Conservation (phyloP, 2,888 invertebrate species). For the Acanthosepion esculentum region DNA sequence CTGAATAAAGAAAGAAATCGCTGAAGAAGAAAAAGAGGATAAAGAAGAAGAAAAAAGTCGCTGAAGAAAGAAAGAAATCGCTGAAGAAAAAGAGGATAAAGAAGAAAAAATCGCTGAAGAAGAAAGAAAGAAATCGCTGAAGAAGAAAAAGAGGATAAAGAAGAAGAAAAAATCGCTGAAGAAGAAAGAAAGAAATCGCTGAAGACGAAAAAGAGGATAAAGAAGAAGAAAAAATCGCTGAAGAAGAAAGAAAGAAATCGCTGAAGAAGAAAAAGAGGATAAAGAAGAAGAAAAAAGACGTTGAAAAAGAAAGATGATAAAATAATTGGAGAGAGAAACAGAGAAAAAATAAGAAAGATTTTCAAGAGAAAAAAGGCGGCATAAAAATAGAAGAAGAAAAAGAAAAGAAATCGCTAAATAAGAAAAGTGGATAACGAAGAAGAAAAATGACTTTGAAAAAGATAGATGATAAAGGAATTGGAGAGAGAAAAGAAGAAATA, state of each 20-base stretch:
- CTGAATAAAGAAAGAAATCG: background rate
- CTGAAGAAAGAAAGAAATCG: background rate
- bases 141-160: background rate
- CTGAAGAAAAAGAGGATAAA: background rate
- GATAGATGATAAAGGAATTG: background rate
- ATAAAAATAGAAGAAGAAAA: background rate
- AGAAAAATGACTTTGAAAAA: background rate
- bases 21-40: background rate
- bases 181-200: too few species aligned
- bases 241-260: too few species aligned
- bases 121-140: background rate
- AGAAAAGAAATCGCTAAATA: background rate
- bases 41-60: background rate
- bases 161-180: too few species aligned
- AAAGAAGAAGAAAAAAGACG: background rate
- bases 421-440: background rate
- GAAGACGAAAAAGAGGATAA: too few species aligned
- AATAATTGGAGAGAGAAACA: background rate
- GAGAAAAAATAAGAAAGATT: background rate
- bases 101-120: background rate
- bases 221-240: too few species aligned
- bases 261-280: too few species aligned
- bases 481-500: background rate
- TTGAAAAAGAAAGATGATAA: background rate
- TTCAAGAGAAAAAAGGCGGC: background rate